A percentile compares a stretch with the other conserved stretches of the same genome.
These are phyloP conservation scores for Mallotus villosus DNA, from an alignment of 2,797 vertebrate genomes.

Conservation along the genomic window DNA sequence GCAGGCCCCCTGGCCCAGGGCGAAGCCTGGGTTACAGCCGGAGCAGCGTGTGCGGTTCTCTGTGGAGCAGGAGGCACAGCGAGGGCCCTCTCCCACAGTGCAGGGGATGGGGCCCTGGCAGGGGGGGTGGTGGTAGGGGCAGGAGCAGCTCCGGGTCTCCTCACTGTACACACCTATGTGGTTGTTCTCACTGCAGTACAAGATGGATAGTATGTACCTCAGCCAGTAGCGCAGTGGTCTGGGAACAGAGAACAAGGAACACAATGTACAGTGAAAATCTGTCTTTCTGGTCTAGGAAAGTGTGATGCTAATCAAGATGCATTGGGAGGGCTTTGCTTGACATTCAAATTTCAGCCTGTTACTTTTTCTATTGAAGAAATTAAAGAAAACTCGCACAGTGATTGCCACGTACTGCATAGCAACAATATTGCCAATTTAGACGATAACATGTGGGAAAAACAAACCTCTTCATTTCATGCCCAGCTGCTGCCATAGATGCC, in stretches of 20 bases:
- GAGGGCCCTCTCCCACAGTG: slow-evolving; percentile 78
- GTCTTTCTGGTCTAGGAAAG: background rate
- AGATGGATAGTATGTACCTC: slow-evolving; percentile 84
- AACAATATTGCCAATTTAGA: slow-evolving; percentile 25
- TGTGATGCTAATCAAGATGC: background rate
- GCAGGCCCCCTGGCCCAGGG: slow-evolving; percentile 88
- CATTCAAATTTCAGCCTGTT: too few species aligned
- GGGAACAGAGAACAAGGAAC: slow-evolving; percentile 4
- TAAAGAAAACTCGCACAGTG: background rate
- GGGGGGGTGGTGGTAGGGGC: slow-evolving; percentile 81
- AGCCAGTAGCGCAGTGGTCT: slow-evolving; percentile 89
- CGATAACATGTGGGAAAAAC: slow-evolving; percentile 17
- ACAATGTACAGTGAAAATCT: too few species aligned
- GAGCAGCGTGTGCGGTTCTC: slow-evolving; percentile 94
- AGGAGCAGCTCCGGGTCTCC: slow-evolving; percentile 85
- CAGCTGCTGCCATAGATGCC: slow-evolving; percentile 40
- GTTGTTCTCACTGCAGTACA: slow-evolving; percentile 93
- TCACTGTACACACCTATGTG: slow-evolving; percentile 88
- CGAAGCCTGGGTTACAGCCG: slow-evolving; percentile 85
- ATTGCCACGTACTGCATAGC: slow-evolving; percentile 1
- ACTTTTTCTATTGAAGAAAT: background rate
- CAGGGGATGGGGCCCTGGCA: slow-evolving; percentile 87
- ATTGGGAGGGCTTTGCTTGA: too few species aligned
- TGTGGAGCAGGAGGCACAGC: slow-evolving; percentile 82
- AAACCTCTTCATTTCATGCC: slow-evolving; percentile 29